Conservation (phyloP, 2,888 invertebrate genomes). For the Tortricodes alternella region DNA sequence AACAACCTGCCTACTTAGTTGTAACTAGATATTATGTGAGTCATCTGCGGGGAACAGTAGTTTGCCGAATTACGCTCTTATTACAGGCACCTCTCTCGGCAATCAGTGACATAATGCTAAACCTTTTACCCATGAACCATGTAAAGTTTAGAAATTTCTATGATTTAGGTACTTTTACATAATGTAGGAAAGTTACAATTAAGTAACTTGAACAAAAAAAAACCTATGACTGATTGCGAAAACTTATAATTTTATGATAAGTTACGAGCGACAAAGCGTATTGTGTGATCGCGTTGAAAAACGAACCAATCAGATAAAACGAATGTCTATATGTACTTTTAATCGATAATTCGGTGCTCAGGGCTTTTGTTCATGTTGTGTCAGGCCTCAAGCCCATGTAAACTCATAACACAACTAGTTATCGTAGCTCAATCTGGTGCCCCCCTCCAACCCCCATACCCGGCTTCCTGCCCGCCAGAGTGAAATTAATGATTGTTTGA, state of each 20-base stretch:
- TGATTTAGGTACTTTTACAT: too few species aligned
- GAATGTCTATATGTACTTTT: neutral
- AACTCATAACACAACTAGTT: constrained; percentile 47
- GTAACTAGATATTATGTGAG: constrained; percentile 61
- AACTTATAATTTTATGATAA: too few species aligned
- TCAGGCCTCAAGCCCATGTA: constrained; percentile 18
- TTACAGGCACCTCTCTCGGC: constrained; percentile 54
- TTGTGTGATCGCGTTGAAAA: too few species aligned
- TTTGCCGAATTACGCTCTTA: constrained; percentile 72
- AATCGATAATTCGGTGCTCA: constrained; percentile 20
- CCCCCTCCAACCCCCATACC: constrained; percentile 46
- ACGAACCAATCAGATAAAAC: too few species aligned
- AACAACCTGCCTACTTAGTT: constrained; percentile 46
- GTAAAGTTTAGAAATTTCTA: too few species aligned
- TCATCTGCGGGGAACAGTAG: constrained; percentile 67
- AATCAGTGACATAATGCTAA: constrained; percentile 42
- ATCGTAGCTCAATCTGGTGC: constrained; percentile 50
- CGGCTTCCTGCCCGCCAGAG: constrained; percentile 61
- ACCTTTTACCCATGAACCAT: constrained; percentile 29
- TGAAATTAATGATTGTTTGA: constrained; percentile 66
- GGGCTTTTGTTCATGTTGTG: constrained; percentile 19
- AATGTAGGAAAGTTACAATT: too few species aligned
- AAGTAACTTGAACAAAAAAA: too few species aligned
- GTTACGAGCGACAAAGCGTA: too few species aligned
- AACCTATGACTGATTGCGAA: too few species aligned